Conservation (phyloP, 2,888 invertebrate genomes). For the Miltochrista miniata region DNA sequence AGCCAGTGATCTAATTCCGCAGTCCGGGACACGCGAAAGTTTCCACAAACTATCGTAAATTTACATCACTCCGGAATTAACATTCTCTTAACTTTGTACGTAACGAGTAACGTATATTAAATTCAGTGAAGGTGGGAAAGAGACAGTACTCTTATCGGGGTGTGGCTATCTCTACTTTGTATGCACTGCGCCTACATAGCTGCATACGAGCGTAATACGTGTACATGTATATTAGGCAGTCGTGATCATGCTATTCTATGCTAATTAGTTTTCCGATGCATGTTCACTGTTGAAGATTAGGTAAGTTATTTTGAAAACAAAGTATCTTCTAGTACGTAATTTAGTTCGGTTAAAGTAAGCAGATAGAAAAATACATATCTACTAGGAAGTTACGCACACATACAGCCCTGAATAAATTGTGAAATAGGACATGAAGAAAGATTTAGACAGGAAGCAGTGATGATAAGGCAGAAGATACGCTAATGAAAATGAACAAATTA, state of each 20-base stretch:
- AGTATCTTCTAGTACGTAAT: constrained; percentile 10
- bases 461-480: constrained; percentile 9
- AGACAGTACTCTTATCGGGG: constrained; percentile 64
- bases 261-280: constrained; percentile 64
- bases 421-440: not conserved
- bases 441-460: constrained; percentile 18
- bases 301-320: constrained; percentile 34
- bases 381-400: not conserved
- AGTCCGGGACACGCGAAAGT: constrained; percentile 34
- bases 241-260: constrained; percentile 66
- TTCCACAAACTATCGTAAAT: constrained; percentile 48
- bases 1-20: constrained; percentile 56
- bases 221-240: constrained; percentile 40
- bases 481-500: constrained; percentile 17
- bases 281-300: constrained; percentile 52
- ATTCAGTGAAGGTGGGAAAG: constrained; percentile 52
- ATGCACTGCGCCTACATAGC: constrained; percentile 65
- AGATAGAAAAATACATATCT: too few relatives aligned
- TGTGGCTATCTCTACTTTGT: constrained; percentile 76
- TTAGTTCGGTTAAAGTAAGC: not conserved
- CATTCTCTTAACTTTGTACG: constrained; percentile 45
- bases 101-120: constrained; percentile 22
- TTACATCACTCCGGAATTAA: constrained; percentile 45
- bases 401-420: too few relatives aligned
- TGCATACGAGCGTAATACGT: constrained; percentile 56